Evolutionary conservation across 1,140 invertebrate genomes (phyloP), one percentile per base, ranked within the genome.

Genomic region (Melanaphis sacchari): DNA sequence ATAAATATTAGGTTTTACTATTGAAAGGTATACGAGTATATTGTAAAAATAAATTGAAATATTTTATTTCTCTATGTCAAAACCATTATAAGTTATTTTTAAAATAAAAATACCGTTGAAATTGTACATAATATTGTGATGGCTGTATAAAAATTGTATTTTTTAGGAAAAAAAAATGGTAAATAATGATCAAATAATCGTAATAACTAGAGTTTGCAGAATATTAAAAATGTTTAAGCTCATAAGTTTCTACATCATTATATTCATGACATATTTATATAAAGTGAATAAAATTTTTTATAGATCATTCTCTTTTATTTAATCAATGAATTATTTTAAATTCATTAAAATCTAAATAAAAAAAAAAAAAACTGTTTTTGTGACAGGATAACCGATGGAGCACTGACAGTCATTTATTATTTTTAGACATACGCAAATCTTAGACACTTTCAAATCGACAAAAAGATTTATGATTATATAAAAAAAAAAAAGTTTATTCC

Each of bases 401-500:
- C 66, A 36, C 66, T 8, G 43, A 11, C 4, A 49, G 90, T 92
- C n/a, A 92, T 92, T 82, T 92, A 92, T 92, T 92, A 92, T 92
- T 81, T 92, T 92, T 49, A 81, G 90, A 92, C 90, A 82, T 52
- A 92, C 90, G 41, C 41, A 92, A 92, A 92, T 92, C 66, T 82
- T 49, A 22, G 76, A 24, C 36, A 76, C n/a, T 24, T 82, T 82
- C 31, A 82, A 49, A 92, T 92, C 66, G 40, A 40, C 90, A 82
- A 92, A 92, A 92, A 92, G 66, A 92, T 92, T 92, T 92, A 92
- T 43, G 90, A 82, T 92, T 49, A 36, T 76, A 81, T 46, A 92
- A 46, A 82, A 21, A 92, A 91, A 91, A 92, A 22, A 66, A 82
- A 81, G 21, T 43, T 81, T 24, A 38, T 92, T 82, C 49, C 26